A percentile compares a stretch with the other conserved stretches of the same genome.
These are phyloP conservation scores for Periplaneta americana DNA, from an alignment of 1,140 invertebrate genomes.

Conservation along the genomic window DNA sequence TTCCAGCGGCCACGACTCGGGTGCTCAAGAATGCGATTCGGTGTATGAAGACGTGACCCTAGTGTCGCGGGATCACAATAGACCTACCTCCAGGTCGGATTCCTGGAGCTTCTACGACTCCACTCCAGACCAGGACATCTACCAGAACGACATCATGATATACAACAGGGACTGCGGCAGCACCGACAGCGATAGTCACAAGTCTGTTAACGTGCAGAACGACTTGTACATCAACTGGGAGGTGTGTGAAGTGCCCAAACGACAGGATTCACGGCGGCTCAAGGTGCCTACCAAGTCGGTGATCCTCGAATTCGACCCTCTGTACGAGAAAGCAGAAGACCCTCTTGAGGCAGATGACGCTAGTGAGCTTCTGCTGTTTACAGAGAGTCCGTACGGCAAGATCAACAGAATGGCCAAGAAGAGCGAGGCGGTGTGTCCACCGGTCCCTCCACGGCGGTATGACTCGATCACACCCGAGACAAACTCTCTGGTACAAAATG, in stretches of 20 bases:
- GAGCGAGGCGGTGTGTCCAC: slow-evolving; percentile 33
- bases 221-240: slow-evolving; percentile 22
- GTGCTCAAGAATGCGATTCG: background rate
- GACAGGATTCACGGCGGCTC: slow-evolving; percentile 2
- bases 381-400: slow-evolving; percentile 7
- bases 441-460: slow-evolving; percentile 41
- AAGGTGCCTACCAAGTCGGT: slow-evolving; percentile 23
- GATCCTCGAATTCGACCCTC: slow-evolving; percentile 31
- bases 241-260: background rate
- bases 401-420: slow-evolving; percentile 21
- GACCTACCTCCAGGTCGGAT: slow-evolving; percentile 33
- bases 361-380: background rate
- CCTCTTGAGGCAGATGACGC: background rate
- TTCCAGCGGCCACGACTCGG: background rate
- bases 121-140: slow-evolving; percentile 15
- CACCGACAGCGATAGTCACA: slow-evolving; percentile 1
- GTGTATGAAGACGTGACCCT: background rate
- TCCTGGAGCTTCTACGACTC: slow-evolving; percentile 52
- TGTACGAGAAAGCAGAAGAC: slow-evolving; percentile 22
- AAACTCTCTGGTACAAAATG: background rate
- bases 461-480: slow-evolving; percentile 36
- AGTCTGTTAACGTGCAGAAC: slow-evolving; percentile 14
- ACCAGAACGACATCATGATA: background rate
- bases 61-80: background rate
- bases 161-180: background rate